These are phyloP conservation scores for Crambe crambe DNA, from an alignment of 37 sponge, comb jelly and placozoan species.

Conservation along the genomic window DNA sequence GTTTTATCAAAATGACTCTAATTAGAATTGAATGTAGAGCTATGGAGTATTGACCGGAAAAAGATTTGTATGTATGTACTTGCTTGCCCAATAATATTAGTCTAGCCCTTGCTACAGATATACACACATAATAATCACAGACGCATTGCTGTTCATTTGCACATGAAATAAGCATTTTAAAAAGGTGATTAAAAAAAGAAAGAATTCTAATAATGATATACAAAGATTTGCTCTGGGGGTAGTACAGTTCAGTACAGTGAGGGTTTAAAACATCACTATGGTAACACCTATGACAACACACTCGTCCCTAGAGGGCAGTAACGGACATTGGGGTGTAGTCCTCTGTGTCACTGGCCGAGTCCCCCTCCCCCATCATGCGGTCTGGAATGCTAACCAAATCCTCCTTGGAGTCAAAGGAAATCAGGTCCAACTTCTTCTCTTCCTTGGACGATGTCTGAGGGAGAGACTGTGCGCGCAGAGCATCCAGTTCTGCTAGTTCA, in stretches of 20 bases:
- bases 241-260: neutral
- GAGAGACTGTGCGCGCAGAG: neutral
- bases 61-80: too few relatives aligned
- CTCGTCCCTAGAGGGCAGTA: too few relatives aligned
- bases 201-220: too few relatives aligned
- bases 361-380: neutral
- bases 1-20: too few relatives aligned
- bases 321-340: neutral
- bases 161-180: neutral
- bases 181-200: neutral
- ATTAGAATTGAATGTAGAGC: too few relatives aligned
- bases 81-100: too few relatives aligned
- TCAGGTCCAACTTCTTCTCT: neutral
- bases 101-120: too few relatives aligned
- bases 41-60: too few relatives aligned
- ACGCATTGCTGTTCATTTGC: neutral
- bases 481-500: neutral
- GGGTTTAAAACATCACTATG: neutral
- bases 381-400: neutral
- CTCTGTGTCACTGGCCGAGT: neutral
- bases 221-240: neutral
- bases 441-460: neutral
- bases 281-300: too few relatives aligned
- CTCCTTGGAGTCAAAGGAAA: slow-evolving; percentile 13
- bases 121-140: too few relatives aligned